Base-by-base conservation (phyloP, 2,797 vertebrate species). In the Pseudopleuronectes americanus region DNA sequence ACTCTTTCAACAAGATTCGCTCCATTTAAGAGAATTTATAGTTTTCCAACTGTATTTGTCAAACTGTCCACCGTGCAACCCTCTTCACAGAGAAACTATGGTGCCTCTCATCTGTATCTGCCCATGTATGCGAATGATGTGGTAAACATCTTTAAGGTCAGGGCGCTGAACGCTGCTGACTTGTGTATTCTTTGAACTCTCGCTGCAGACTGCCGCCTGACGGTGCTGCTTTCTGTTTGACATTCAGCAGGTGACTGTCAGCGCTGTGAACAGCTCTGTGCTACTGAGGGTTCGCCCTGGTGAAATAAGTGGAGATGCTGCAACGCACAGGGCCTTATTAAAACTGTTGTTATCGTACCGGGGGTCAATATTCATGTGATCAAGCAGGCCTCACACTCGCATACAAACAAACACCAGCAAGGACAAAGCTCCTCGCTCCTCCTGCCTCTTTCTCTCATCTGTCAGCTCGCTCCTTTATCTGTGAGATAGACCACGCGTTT, bases 231-330 rank as follows among this genome's bases (percentile, higher is more conserved):
- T 59, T 22, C 74, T 82, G 66, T 73, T 89, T 87, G 87, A 76
- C 80, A 88, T 88, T 84, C 84, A 90, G 84, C 54, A 78, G 79
- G 83, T 86, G 84, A 87, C 76, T 73, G 83, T 89, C 85, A 87
- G 89, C 74, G 13, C 69, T 68, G 14, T 13, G 43, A 83, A 90
- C 85, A 80, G 84, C 84, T 86, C 88, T 19, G 68, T 66, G 82
- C 84, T 73, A 70, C 64, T 2, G 69, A 65, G 71, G 76, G 75
- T 67, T 77, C 57, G 70, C 62, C 17, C 17, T n/a, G 9, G 65
- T 76, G 41, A 76, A 74, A 83, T 64, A 63, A 79, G 59, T 48
- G 21, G 52, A 81, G 54, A 59, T 53, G 17, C 49, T 47, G 61
- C 72, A 83, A 82, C 63, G 28, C 83, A 74, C 9, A 4, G 77